Conservation (phyloP, 2,113 vertebrate genomes). For the Gadus macrocephalus region DNA sequence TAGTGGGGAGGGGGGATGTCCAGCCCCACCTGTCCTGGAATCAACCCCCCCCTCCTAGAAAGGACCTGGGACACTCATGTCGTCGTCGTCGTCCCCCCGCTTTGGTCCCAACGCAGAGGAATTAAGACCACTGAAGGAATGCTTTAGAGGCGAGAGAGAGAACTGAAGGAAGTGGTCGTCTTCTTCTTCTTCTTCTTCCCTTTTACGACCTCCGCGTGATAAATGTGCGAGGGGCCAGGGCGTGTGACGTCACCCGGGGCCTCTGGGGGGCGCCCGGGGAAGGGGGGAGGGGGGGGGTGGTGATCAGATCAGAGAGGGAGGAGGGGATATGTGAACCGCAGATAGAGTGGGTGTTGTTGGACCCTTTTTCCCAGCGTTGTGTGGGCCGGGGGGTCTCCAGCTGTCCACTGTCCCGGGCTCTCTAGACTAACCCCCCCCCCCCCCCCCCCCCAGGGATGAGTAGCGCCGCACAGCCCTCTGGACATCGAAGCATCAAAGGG, state of each 20-base stretch:
- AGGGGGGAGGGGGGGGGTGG: not conserved
- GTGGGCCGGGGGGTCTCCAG: slow-evolving; percentile 29
- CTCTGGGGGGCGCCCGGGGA: slow-evolving; percentile 45
- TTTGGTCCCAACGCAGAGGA: not conserved
- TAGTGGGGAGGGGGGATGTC: too few species aligned
- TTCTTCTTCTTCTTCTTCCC: slow-evolving; percentile 18
- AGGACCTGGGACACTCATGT: too few species aligned
- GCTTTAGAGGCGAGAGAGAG: not conserved
- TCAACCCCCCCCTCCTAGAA: too few species aligned
- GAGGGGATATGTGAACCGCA: not conserved
- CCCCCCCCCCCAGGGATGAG: too few species aligned
- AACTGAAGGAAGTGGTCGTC: slow-evolving; percentile 14
- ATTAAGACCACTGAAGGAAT: too few species aligned
- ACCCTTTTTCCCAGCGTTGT: slow-evolving; percentile 30
- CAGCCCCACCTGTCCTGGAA: too few species aligned
- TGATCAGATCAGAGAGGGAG: too few species aligned
- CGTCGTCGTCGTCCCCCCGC: too few species aligned
- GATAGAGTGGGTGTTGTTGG: not conserved
- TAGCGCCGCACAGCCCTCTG: not conserved
- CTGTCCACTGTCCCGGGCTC: slow-evolving; percentile 37
- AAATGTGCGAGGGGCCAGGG: slow-evolving; percentile 49
- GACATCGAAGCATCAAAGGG: not conserved
- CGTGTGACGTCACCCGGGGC: slow-evolving; percentile 49
- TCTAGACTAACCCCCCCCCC: not conserved
- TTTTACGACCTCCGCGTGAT: slow-evolving; percentile 33